Base-by-base conservation (phyloP, 2,113 vertebrate genomes). In the Phalacrocorax pelagicus region DNA sequence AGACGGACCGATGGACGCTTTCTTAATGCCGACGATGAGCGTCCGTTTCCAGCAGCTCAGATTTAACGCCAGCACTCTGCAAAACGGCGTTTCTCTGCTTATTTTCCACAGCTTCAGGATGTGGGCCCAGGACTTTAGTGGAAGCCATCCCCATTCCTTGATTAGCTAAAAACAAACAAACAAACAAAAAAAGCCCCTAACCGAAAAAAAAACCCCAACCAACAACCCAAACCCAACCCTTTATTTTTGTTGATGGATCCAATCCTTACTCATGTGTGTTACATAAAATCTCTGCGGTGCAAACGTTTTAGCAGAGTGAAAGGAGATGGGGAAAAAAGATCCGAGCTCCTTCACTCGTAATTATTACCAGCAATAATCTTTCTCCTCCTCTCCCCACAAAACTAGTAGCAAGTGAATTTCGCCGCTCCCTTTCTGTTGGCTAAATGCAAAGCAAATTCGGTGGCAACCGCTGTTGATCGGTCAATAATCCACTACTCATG, bases 281-380 rank as follows among this genome's bases (percentile, higher is more conserved):
- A 32, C 0, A 1, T 12, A 58, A 88, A 90, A 88, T 62, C 38
- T 81, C 51, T 7, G 40, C 1, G 2, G 15, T 1, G 1, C 30
- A 46, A 67, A 52, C 2, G 7, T 49, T 72, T 69, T 36, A 36
- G 32, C 27, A n/a, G 34, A 51, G 21, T 44, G 54, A 79, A 96
- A 65, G 18, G 34, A 85, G 18, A 49, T 14, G 23, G 11, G 7
- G 21, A 1, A 75, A 81, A 94, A 47, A 1, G 34, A 69, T 21
- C 34, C 1, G 4, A 94, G 2, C 2, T 69, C 29, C 14, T 81
- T 79, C 19, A 34, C 79, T 81, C 10, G 15, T 75, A 62, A 19
- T 57, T 72, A 42, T 32, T 88, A 20, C 32, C 62, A 85, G 32
- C 54, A 62, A 47, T 51, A 89, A 73, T 72, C 6, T 69, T 70